These are phyloP conservation scores for Penaeus indicus DNA, from an alignment of 1,140 invertebrate species.

Conservation along the genomic window DNA sequence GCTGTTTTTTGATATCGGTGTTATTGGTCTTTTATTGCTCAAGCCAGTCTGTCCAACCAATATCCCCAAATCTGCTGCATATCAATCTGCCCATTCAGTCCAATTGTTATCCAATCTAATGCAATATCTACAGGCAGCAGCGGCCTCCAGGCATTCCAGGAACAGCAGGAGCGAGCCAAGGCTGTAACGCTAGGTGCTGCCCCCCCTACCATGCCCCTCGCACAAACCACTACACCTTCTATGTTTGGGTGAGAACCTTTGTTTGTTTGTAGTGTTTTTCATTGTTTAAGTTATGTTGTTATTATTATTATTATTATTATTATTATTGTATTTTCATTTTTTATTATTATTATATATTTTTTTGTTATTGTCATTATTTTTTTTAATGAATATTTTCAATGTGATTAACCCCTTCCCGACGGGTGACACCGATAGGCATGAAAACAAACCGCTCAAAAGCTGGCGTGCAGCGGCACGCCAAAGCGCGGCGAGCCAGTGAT, in stretches of 20 bases:
- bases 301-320: not conserved
- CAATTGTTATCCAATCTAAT: no score
- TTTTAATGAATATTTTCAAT: no score
- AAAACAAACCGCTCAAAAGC: no score
- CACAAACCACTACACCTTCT: constrained; percentile 36
- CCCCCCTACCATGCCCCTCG: constrained; percentile 51
- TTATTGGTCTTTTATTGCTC: not conserved
- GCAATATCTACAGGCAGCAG: constrained; percentile 24
- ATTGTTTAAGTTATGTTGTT: not conserved
- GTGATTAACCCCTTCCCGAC: no score
- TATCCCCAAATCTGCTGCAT: no score
- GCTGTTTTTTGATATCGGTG: not conserved
- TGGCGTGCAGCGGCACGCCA: no score
- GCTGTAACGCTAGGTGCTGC: constrained; percentile 45
- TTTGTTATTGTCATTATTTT: no score
- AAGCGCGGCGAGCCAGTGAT: no score
- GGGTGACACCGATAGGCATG: no score
- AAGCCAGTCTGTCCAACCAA: no score
- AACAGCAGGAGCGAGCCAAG: constrained; percentile 55
- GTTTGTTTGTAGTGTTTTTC: not conserved
- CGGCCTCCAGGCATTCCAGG: constrained; percentile 50
- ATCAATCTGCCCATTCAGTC: not conserved
- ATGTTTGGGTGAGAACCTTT: constrained; percentile 33
- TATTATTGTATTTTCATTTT: no score
- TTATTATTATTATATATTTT: not conserved